These are phyloP conservation scores for Phrynocephalus guinanensis DNA, from an alignment of 2,797 vertebrate species.

Conservation along the genomic window DNA sequence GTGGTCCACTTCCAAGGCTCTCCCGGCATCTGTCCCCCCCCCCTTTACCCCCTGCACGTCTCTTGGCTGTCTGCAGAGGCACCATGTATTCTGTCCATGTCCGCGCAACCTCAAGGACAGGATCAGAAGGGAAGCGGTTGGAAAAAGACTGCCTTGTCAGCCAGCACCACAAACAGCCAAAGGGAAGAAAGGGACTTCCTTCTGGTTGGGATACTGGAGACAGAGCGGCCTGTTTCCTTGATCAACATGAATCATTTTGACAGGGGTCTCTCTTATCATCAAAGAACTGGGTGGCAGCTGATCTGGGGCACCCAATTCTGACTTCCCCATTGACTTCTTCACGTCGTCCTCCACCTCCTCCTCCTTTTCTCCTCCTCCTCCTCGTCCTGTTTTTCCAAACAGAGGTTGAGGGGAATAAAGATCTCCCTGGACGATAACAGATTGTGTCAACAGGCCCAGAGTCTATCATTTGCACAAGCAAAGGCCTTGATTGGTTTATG, in stretches of 20 bases:
- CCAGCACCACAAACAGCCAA: background rate
- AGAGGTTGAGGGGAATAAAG: background rate
- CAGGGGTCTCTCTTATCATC: background rate
- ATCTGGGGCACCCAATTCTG: background rate
- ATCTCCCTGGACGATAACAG: background rate
- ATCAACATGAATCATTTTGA: background rate
- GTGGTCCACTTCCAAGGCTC: background rate
- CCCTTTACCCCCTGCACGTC: background rate
- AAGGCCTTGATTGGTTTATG: constrained; percentile 7
- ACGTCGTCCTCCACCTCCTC: background rate
- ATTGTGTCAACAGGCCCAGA: background rate
- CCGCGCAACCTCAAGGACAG: background rate
- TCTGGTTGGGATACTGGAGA: background rate
- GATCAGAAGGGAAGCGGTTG: background rate
- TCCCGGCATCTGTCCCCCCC: background rate
- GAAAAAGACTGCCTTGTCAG: background rate
- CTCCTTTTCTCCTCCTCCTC: no score
- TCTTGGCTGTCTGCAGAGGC: background rate
- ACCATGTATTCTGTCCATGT: background rate
- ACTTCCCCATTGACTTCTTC: background rate
- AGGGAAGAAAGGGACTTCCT: no score
- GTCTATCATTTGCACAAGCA: background rate
- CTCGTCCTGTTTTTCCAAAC: no score
- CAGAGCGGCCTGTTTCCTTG: background rate
- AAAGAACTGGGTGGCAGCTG: background rate